Base-by-base conservation (phyloP, 92 coral and sea anemone genomes). In the Virgularia gustaviana region DNA sequence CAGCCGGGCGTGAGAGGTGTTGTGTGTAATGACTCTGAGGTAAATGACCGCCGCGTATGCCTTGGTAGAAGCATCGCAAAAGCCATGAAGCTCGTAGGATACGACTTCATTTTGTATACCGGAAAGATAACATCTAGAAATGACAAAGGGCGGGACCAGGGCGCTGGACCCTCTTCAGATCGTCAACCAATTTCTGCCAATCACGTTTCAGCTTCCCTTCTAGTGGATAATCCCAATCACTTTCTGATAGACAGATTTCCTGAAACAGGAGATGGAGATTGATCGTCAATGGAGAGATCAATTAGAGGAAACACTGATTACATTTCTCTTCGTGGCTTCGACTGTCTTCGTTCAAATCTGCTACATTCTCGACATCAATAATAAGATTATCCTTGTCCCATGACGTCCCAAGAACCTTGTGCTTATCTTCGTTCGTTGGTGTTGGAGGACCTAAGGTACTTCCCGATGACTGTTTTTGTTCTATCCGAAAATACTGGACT, bases 41-140 rank as follows among this genome's bases (percentile, higher is more conserved):
- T 58, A 58, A 32, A 58, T 58, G 32, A 58, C 65, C 36, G 65
- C 65, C 36, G 65, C 65, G 18, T 58, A 58, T 1, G 65, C 65
- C 36, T 22, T 32, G 22, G 36, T 58, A 8, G 65, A 58, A 25
- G 65, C 65, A 58, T 58, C 65, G 36, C 65, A 58, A 43, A 58
- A 58, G 18, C 65, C 65, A n/a, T 58, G 65, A 58, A 58, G 65
- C 42, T 58, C 41, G 65, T 12, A 43, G 65, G 37, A 20, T 58
- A 24, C 38, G 65, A 30, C 65, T 58, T 29, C 36, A 38, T 58
- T 25, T 43, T 58, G 32, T n/a, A 58, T n/a, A 33, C 36, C 41
- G 6, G 36, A 38, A 32, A 58, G 36, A 16, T 55, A 55, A 55
- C 62, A 55, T 55, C 62, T 55, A 55, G 65, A 43, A 32, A 58